phyloP scores from a whole-genome alignment of 2,888 invertebrate genomes.

The Imbricaverruca yamaguchii region DNA sequence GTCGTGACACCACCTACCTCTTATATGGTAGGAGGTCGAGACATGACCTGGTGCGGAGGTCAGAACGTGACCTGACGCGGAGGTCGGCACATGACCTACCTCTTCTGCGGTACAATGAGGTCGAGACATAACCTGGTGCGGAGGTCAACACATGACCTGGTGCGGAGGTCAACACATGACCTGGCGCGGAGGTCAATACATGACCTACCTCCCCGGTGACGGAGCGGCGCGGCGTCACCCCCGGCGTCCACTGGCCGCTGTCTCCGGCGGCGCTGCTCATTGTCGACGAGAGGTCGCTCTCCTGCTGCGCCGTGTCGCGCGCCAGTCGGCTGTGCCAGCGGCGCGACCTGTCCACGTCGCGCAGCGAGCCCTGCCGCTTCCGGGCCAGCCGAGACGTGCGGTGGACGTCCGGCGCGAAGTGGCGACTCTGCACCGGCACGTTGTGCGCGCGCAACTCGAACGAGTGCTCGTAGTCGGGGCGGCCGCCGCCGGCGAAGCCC shows the following conservation, averaged over 20 bases:
- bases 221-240: neutral
- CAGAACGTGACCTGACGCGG: no score
- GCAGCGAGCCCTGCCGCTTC: neutral
- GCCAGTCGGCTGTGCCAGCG: neutral
- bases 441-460: slow-evolving; percentile 6
- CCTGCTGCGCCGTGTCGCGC: neutral
- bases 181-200: no score
- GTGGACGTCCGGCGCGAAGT: neutral
- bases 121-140: no score
- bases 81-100: no score
- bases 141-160: no score
- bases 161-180: no score
- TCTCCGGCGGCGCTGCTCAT: neutral
- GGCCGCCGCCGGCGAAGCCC: slow-evolving; percentile 9
- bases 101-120: no score
- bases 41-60: no score
- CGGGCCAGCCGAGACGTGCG: neutral
- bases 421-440: slow-evolving; percentile 6
- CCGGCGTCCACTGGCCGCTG: neutral
- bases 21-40: no score
- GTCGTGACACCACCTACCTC: no score
- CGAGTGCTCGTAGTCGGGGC: neutral
- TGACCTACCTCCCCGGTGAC: neutral
- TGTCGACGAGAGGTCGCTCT: slow-evolving; percentile 3
- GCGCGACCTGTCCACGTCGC: neutral